Percentiles rank a stretch among this genome's conserved stretches.
Conservation (phyloP, 2,113 vertebrate genomes). For the Hydrolagus affinis region DNA sequence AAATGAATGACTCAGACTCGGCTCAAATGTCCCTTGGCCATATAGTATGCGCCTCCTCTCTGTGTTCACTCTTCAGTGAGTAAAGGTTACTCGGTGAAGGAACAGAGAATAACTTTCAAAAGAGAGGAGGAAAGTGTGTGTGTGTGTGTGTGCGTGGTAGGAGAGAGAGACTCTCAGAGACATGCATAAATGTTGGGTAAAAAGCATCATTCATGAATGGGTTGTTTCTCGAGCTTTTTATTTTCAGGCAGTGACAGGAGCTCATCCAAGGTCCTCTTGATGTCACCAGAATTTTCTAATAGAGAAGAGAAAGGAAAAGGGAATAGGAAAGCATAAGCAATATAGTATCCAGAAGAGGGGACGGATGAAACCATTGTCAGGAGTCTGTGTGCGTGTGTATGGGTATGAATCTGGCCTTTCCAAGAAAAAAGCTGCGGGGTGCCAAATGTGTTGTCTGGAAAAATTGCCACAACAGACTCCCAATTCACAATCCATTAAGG, state of each 20-base stretch:
- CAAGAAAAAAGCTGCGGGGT: not conserved
- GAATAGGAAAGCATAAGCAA: not conserved
- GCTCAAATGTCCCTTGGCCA: no score
- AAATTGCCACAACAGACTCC: slow-evolving; percentile 30
- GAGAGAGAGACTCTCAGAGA: no score
- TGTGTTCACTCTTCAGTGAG: no score
- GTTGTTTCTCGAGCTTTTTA: not conserved
- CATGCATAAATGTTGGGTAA: no score
- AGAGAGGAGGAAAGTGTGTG: no score
- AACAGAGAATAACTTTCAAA: no score
- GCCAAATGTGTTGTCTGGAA: slow-evolving; percentile 39
- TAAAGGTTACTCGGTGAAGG: no score
- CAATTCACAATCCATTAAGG: slow-evolving; percentile 37
- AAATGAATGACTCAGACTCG: no score
- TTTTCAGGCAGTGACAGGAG: not conserved
- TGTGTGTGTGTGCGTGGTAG: no score
- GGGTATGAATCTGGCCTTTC: not conserved
- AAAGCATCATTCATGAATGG: not conserved
- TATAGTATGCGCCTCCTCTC: no score
- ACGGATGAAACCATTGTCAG: not conserved
- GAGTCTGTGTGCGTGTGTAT: not conserved
- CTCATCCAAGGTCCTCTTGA: not conserved
- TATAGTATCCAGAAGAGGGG: not conserved
- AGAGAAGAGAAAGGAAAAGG: not conserved
- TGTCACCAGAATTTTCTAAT: not conserved